Percentiles rank a stretch among this genome's conserved stretches.
These are phyloP conservation scores for Microtus obscurus DNA, from an alignment of 2,797 vertebrate species.

Conservation along the genomic window DNA sequence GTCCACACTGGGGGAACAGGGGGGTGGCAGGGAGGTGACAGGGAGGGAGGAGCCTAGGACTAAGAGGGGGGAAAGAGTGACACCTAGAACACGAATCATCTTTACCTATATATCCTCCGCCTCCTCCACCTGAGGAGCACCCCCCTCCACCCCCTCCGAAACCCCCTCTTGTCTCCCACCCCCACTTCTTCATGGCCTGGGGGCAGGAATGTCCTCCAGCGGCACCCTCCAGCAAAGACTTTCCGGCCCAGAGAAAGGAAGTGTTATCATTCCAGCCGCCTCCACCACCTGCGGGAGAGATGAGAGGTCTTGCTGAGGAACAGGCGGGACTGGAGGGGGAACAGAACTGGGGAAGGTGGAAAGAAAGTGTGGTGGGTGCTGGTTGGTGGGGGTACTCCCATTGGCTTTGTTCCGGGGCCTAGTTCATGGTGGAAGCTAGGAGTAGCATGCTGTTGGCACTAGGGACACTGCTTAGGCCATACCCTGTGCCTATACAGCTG, in stretches of 20 bases:
- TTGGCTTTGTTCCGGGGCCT: accelerated
- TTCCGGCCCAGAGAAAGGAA: slow-evolving; percentile 94
- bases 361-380: accelerated
- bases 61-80: slow-evolving; percentile 79
- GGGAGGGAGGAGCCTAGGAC: slow-evolving; percentile 67
- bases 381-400: neutral
- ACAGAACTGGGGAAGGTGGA: neutral
- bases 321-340: neutral
- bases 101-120: slow-evolving; percentile 99
- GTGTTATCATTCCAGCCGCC: slow-evolving; percentile 96
- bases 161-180: slow-evolving; percentile 97
- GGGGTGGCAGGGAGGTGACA: neutral
- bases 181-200: slow-evolving; percentile 93
- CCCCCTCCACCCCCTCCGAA: slow-evolving; percentile 98
- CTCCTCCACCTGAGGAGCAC: slow-evolving; percentile 97
- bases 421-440: neutral
- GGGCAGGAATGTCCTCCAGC: slow-evolving; percentile 97
- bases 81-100: slow-evolving; percentile 90
- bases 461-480: neutral
- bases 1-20: neutral
- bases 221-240: slow-evolving; percentile 95
- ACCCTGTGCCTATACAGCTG: accelerated
- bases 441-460: neutral
- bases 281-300: slow-evolving; percentile 94
- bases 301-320: slow-evolving; percentile 56